These are phyloP conservation scores for Eretmochelys imbricata DNA, from an alignment of 2,113 vertebrate genomes.

Conservation along the genomic window DNA sequence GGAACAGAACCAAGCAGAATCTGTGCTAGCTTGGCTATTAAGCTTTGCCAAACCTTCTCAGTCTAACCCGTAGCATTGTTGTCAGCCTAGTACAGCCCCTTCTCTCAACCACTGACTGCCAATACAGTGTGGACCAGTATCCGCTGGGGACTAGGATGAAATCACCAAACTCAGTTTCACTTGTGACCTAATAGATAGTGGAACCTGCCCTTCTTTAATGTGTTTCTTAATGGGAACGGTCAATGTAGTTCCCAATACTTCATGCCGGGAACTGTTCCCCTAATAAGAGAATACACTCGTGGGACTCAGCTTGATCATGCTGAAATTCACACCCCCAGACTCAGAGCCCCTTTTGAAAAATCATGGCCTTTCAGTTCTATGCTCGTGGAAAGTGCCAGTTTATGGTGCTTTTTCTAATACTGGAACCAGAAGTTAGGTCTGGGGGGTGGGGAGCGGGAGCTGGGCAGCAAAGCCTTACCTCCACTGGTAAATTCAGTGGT, in stretches of 20 bases:
- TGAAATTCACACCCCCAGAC: not conserved
- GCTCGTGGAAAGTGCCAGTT: not conserved
- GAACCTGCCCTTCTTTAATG: not conserved
- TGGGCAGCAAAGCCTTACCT: not conserved
- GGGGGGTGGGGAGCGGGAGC: not conserved
- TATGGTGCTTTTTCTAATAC: not conserved
- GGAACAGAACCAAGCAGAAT: not conserved
- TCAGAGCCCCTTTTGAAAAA: not conserved
- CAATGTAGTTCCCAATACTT: not conserved
- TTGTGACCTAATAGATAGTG: not conserved
- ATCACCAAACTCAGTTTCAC: not conserved
- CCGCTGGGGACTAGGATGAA: not conserved
- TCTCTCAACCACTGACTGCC: not conserved
- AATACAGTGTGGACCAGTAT: not conserved
- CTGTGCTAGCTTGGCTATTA: not conserved
- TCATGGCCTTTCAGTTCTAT: not conserved
- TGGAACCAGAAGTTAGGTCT: not conserved
- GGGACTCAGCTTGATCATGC: not conserved
- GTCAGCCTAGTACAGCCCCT: not conserved
- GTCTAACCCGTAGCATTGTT: not conserved
- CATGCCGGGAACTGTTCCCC: not conserved
- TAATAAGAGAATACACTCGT: not conserved
- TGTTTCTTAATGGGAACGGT: not conserved
- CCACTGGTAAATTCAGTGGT: not conserved
- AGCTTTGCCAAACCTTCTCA: not conserved